A percentile compares a stretch with the other conserved stretches of the same genome.
Conservation (phyloP, 1,140 invertebrate species). For the Drosophila carrolli region DNA sequence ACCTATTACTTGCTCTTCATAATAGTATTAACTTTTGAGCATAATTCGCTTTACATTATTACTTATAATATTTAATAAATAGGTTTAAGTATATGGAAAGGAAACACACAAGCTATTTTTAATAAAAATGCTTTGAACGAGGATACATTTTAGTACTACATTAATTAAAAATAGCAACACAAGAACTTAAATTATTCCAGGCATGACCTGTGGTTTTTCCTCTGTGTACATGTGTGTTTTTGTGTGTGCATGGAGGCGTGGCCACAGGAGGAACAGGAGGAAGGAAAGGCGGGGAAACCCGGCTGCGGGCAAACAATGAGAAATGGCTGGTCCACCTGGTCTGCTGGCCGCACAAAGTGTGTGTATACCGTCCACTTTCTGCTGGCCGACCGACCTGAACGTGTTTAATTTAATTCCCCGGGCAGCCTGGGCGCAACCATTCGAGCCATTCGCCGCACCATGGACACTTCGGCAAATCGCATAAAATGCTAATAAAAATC, state of each 20-base stretch:
- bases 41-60: too few species aligned
- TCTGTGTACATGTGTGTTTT: neutral
- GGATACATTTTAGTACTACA: too few species aligned
- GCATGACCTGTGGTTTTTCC: too few species aligned
- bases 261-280: constrained; percentile 4
- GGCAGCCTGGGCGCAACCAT: neutral
- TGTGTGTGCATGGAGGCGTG: constrained; percentile 17
- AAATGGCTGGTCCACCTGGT: constrained; percentile 35
- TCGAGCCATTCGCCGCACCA: neutral
- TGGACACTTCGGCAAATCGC: constrained; percentile 48
- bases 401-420: constrained; percentile 53
- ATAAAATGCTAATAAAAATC: constrained; percentile 76
- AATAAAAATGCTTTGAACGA: too few species aligned
- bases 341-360: constrained; percentile 30
- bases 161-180: too few species aligned
- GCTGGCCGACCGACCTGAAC: constrained; percentile 23
- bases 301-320: constrained; percentile 42
- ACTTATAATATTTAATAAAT: too few species aligned
- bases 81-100: too few species aligned
- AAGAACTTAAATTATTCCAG: too few species aligned
- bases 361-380: constrained; percentile 1
- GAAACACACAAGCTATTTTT: neutral
- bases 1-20: neutral
- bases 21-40: too few species aligned
- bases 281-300: constrained; percentile 9